Evolutionary conservation across 2,888 invertebrate genomes (phyloP).

Genomic region (Nomada ferruginata): DNA sequence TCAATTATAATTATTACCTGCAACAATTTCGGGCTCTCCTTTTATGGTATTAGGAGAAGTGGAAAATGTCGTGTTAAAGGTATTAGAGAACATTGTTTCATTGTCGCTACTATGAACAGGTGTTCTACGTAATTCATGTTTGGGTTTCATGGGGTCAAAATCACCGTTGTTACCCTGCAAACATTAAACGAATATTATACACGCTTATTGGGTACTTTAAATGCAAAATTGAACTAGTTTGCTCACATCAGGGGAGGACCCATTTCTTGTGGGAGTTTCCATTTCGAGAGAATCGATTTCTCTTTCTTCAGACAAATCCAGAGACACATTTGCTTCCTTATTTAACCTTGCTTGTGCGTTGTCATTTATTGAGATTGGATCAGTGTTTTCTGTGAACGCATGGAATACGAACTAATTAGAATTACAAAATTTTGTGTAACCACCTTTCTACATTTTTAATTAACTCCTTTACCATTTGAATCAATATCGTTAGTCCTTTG

Average conservation of each 20-base stretch:
- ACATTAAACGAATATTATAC: background rate
- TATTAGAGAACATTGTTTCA: background rate
- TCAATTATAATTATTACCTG: constrained; percentile 18
- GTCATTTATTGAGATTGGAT: background rate
- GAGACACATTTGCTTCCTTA: background rate
- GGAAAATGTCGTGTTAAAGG: background rate
- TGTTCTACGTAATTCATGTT: constrained; percentile 71
- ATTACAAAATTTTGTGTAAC: background rate
- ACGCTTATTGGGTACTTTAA: background rate
- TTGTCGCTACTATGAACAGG: constrained; percentile 52
- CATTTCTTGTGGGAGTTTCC: background rate
- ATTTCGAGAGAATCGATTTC: background rate
- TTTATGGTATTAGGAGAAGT: background rate
- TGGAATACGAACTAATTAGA: background rate
- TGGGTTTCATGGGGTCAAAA: constrained; percentile 76
- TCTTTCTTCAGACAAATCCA: background rate
- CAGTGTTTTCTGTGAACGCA: background rate
- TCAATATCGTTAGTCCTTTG: background rate
- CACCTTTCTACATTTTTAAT: background rate
- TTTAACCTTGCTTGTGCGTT: background rate
- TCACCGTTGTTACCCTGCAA: background rate
- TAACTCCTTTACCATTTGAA: background rate
- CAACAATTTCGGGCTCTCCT: background rate
- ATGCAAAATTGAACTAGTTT: background rate
- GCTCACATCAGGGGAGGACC: background rate